Percentiles rank a stretch among this genome's conserved stretches.
Conservation (phyloP, 2,797 vertebrate genomes). For the Masticophis lateralis region DNA sequence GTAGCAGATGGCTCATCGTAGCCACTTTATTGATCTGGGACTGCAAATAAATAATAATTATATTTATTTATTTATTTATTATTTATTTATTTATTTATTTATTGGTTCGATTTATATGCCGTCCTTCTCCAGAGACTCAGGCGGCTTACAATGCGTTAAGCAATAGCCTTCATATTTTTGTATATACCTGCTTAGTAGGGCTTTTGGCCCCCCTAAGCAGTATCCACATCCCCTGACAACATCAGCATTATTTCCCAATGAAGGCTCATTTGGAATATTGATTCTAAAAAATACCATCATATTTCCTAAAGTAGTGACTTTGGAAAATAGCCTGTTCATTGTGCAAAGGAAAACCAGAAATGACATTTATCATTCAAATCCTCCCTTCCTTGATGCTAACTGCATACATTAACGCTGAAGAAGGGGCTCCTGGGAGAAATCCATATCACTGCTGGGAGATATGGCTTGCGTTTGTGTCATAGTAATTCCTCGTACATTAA, state of each 20-base stretch:
- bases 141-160: too few relatives aligned
- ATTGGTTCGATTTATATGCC: too few relatives aligned
- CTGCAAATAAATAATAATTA: not conserved
- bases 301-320: not conserved
- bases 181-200: too few relatives aligned
- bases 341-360: not conserved
- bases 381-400: slow-evolving; percentile 17
- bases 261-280: not conserved
- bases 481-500: slow-evolving; percentile 60
- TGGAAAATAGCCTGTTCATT: not conserved
- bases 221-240: not conserved
- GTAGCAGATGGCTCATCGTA: not conserved
- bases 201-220: too few relatives aligned
- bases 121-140: too few relatives aligned
- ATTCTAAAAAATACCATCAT: not conserved
- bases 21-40: not conserved
- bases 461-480: slow-evolving; percentile 71
- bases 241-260: not conserved
- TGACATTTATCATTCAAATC: not conserved
- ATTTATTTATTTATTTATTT: too few relatives aligned
- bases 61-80: too few relatives aligned
- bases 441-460: slow-evolving; percentile 24
- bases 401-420: not conserved
- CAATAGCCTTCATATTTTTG: too few relatives aligned
- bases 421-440: slow-evolving; percentile 38